A percentile compares a stretch with the other conserved stretches of the same genome.
These are phyloP conservation scores for Sphenodon punctatus DNA, from an alignment of 2,797 vertebrate species.

Conservation along the genomic window DNA sequence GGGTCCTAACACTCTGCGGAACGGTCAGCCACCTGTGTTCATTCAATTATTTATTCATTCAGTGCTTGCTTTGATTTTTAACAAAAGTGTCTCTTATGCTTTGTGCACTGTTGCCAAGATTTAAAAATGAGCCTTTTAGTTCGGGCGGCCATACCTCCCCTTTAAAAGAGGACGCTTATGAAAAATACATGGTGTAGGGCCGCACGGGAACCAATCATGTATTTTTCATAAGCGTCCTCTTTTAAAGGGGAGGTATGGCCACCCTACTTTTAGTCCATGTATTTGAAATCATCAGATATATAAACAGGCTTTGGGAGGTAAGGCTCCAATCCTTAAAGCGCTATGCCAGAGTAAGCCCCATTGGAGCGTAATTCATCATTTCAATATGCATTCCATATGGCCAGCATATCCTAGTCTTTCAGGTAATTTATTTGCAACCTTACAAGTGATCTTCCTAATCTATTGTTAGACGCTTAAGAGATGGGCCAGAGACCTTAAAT, in stretches of 20 bases:
- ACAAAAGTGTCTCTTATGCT: not conserved
- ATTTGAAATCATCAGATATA: not conserved
- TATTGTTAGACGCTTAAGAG: slow-evolving; percentile 16
- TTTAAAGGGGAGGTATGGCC: no score
- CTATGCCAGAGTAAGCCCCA: no score
- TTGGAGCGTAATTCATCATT: not conserved
- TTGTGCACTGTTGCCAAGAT: not conserved
- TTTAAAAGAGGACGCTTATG: no score
- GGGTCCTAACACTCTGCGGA: not conserved
- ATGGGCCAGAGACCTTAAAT: not conserved
- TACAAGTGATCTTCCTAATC: not conserved
- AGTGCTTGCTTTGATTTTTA: not conserved
- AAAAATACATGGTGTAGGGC: no score
- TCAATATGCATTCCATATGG: not conserved
- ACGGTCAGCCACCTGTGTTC: not conserved
- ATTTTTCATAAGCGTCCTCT: no score
- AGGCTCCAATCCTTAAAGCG: no score
- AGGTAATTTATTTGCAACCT: not conserved
- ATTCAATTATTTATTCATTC: fast-evolving
- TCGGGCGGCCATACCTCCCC: no score
- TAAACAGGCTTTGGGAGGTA: not conserved
- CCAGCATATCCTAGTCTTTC: not conserved
- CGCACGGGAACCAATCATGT: no score
- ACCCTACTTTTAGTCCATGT: not conserved
- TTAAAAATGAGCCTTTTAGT: not conserved